Conservation (phyloP, 2,797 vertebrate genomes). For the Sebastes trivittatus region DNA sequence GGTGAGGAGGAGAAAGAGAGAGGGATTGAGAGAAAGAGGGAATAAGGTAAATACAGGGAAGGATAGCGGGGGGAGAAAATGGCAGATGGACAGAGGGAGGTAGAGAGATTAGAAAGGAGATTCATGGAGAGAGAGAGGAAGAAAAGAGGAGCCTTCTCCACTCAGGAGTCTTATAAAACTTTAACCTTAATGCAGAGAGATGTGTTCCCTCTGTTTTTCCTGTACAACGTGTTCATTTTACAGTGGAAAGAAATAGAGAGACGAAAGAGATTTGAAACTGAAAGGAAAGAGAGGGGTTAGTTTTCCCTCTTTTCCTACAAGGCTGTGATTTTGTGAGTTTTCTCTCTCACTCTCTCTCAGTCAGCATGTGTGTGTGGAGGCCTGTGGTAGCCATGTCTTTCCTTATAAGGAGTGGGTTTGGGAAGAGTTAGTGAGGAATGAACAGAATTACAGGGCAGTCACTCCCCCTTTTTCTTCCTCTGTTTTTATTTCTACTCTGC, state of each 20-base stretch:
- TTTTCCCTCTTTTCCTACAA: conserved; percentile 42
- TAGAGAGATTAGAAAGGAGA: not conserved
- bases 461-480: conserved; percentile 46
- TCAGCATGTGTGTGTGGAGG: not conserved
- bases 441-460: conserved; percentile 67
- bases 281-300: conserved; percentile 39
- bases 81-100: conserved; percentile 56
- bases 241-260: conserved; percentile 28
- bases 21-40: conserved; percentile 22
- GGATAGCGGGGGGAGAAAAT: conserved; percentile 22
- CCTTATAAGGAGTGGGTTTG: conserved; percentile 77
- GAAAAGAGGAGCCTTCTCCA: not conserved
- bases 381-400: conserved; percentile 53
- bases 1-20: conserved; percentile 31
- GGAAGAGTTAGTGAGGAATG: conserved; percentile 75
- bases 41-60: conserved; percentile 51
- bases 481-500: conserved; percentile 3
- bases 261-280: conserved; percentile 18
- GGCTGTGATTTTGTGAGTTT: conserved; percentile 55
- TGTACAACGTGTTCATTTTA: conserved; percentile 31
- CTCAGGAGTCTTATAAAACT: conserved; percentile 57
- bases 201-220: not conserved
- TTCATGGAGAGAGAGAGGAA: conserved; percentile 7
- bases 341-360: conserved; percentile 32
- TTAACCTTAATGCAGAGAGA: conserved; percentile 33